Conservation (phyloP, 1,140 invertebrate species). For the Anthonomus grandis region DNA sequence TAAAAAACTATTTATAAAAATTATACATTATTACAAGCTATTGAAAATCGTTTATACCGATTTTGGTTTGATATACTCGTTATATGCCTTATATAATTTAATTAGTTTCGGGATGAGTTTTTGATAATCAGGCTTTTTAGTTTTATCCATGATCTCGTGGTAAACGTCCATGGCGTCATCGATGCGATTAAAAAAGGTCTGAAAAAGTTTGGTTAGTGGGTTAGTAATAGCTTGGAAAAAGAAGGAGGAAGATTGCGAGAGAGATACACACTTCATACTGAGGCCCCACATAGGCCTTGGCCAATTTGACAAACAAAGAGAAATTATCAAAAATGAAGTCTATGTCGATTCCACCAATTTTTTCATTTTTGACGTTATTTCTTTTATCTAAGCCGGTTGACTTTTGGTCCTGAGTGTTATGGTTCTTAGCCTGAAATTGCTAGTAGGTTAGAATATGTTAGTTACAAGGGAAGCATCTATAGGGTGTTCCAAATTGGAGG, state of each 20-base stretch:
- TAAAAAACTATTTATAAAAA: neutral
- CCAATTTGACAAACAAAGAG: constrained; percentile 6
- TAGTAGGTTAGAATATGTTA: too few species aligned
- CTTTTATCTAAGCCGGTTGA: too few species aligned
- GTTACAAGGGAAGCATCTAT: too few species aligned
- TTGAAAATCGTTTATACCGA: neutral
- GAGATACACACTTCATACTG: constrained; percentile 7
- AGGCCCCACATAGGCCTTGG: constrained; percentile 3
- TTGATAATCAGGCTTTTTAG: neutral
- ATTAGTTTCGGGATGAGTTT: neutral
- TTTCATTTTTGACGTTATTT: too few species aligned
- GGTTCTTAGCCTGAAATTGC: too few species aligned
- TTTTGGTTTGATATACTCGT: neutral
- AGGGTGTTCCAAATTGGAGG: too few species aligned
- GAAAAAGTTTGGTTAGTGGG: constrained; percentile 1
- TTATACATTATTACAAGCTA: neutral
- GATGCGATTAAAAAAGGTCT: constrained; percentile 8
- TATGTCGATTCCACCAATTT: neutral
- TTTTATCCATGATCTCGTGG: neutral
- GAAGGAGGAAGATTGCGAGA: neutral
- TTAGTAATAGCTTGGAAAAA: neutral
- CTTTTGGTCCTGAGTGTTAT: too few species aligned
- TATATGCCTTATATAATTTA: neutral
- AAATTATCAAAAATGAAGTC: neutral
- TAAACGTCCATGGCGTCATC: constrained; percentile 5